phyloP scores from a whole-genome alignment of 2,888 invertebrate species.

The Syrista parreyssii region DNA sequence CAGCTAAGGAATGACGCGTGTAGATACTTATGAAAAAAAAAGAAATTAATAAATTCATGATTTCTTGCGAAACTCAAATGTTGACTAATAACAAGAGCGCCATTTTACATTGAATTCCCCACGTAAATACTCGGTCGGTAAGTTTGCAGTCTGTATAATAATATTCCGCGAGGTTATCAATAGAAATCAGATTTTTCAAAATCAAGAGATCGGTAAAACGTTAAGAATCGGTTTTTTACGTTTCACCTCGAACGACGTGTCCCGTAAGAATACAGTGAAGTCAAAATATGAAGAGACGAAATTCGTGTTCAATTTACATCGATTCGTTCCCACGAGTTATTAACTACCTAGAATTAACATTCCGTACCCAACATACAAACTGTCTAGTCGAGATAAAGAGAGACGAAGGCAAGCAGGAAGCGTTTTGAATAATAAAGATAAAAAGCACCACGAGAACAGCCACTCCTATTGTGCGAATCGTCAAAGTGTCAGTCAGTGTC shows the following conservation, averaged over 20 bases:
- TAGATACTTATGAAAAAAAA: not conserved
- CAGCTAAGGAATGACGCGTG: not conserved
- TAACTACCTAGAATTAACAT: not conserved
- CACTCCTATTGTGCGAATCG: not conserved
- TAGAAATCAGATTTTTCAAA: not conserved
- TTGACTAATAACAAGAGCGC: not conserved
- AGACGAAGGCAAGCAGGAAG: not conserved
- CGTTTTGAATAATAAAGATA: not conserved
- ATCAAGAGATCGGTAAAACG: too few species aligned
- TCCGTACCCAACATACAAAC: too few species aligned
- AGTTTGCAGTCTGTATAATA: not conserved
- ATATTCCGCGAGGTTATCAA: not conserved
- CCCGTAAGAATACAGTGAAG: not conserved
- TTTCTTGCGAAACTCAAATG: not conserved
- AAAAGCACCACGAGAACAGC: not conserved
- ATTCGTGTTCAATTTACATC: not conserved
- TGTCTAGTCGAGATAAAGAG: not conserved
- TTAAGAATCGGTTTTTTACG: too few species aligned
- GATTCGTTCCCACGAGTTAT: not conserved
- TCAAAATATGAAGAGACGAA: not conserved
- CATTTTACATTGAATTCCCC: not conserved
- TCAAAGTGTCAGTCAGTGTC: not conserved
- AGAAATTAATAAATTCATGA: not conserved
- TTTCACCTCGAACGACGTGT: not conserved
- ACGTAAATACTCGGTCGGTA: too few species aligned